These are phyloP conservation scores for Andrena cerasifolii DNA, from an alignment of 1,140 invertebrate species.

Conservation along the genomic window DNA sequence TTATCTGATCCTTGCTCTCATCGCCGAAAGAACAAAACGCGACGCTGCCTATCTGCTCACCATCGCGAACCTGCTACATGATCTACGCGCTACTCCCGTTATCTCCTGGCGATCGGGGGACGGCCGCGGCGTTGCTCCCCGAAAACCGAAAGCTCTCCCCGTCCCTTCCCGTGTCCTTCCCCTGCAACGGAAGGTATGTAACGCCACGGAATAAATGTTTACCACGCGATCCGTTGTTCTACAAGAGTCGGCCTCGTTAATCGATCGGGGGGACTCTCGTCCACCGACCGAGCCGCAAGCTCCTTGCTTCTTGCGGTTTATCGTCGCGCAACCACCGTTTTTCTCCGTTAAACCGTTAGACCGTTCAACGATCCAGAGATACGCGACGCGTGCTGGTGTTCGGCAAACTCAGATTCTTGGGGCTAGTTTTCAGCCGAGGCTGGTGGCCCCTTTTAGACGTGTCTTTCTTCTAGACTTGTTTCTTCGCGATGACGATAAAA, in stretches of 20 bases:
- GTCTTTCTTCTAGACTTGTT: too few species aligned
- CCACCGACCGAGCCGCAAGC: neutral
- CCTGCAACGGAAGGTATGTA: conserved; percentile 9
- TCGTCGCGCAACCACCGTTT: neutral
- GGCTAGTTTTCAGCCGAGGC: too few species aligned
- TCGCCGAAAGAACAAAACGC: conserved; percentile 72
- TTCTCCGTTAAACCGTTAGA: too few species aligned
- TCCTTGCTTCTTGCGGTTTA: neutral
- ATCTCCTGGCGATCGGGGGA: conserved; percentile 63
- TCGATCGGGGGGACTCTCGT: neutral
- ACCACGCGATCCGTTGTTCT: conserved; percentile 54
- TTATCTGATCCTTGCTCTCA: conserved; percentile 73
- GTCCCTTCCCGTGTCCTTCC: neutral
- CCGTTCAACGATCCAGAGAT: neutral
- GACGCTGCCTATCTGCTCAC: conserved; percentile 65
- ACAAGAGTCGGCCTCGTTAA: conserved; percentile 51
- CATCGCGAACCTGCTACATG: conserved; percentile 71
- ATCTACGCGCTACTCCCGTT: conserved; percentile 67
- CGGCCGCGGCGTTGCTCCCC: conserved; percentile 47
- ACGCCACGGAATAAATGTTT: conserved; percentile 48
- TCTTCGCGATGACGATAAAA: too few species aligned
- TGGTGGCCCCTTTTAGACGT: too few species aligned
- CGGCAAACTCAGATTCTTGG: too few species aligned
- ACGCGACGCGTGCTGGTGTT: neutral
- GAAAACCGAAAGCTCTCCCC: conserved; percentile 16